Evolutionary conservation across 2,113 vertebrate genomes (phyloP).

Genomic region (Marmota monax): DNA sequence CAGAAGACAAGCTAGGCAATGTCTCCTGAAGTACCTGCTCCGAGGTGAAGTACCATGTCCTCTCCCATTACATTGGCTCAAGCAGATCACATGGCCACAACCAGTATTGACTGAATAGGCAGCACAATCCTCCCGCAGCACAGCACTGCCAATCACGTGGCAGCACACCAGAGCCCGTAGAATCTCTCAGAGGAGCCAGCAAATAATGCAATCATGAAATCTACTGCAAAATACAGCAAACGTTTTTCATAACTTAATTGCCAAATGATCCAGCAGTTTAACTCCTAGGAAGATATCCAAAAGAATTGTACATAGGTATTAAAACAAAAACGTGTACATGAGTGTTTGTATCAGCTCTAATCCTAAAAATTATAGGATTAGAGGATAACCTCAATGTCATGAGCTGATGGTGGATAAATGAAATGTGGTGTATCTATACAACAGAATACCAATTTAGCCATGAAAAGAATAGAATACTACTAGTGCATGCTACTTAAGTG

Average conservation of each 20-base stretch:
- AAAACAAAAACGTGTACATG: neutral
- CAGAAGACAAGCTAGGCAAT: neutral
- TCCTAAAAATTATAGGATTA: neutral
- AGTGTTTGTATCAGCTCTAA: neutral
- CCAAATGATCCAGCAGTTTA: neutral
- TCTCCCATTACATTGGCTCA: neutral
- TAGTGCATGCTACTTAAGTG: neutral
- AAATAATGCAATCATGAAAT: neutral
- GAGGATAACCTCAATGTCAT: neutral
- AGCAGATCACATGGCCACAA: neutral
- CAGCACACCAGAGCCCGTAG: accelerated
- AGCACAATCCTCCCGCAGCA: neutral
- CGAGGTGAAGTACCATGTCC: neutral
- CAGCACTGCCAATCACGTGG: neutral
- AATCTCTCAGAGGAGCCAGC: neutral
- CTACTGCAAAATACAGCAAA: neutral
- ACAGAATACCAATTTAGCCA: neutral
- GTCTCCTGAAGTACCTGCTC: neutral
- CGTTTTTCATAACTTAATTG: neutral
- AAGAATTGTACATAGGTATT: neutral
- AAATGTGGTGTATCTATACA: neutral
- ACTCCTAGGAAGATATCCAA: neutral
- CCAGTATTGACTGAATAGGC: neutral
- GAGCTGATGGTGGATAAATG: neutral
- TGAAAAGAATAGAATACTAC: neutral